Evolutionary conservation across 1,140 invertebrate genomes (phyloP), one percentile per base, ranked within the genome.

Genomic region (Batillaria attramentaria): DNA sequence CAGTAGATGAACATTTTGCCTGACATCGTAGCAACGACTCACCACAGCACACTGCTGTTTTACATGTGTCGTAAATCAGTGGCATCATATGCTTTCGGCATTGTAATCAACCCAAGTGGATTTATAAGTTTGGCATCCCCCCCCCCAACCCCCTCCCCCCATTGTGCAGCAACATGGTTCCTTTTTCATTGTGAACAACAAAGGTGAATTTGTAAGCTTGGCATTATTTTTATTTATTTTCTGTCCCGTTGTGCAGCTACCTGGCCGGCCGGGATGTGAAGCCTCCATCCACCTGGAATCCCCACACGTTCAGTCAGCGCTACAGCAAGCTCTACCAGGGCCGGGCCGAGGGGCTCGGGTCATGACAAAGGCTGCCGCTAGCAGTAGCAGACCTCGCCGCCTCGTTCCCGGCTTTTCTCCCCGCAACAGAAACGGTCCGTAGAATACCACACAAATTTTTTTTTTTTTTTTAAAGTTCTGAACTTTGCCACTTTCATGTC

Each of bases 251-350:
- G 20, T 68, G 20, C 79, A 80, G 79, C 6, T 80, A 77, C 50
- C 24, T 76, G 3, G 39, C 35, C 69, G 79, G 77, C 33, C 74
- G 79, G 42, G 82, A 85, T 35, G 37, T 57, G 39, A 84, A 81
- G 66, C 79, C 80, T 10, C 80, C 85, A 73, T 16, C 80, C 62
- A 46, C 81, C 83, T 69, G 77, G 79, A 87, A 84, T 76, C 84
- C 85, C 18, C 85, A 87, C 68, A 86, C 85, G 16, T 83, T 87
- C 79, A 88, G 86, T 77, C 87, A 88, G 73, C 80, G 86, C 43
- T 88, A 87, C 79, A 83, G 81, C 66, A 88, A 87, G 77, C 80
- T 87, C 16, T 86, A 89, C 78, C 79, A 42, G 31, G 69, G n/a
- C 37, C 66, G 74, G 31, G 74, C 68, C 18, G 54, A 66, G n/a